Evolutionary conservation across 2,113 vertebrate species (phyloP).

Genomic region (Rallus limicola): DNA sequence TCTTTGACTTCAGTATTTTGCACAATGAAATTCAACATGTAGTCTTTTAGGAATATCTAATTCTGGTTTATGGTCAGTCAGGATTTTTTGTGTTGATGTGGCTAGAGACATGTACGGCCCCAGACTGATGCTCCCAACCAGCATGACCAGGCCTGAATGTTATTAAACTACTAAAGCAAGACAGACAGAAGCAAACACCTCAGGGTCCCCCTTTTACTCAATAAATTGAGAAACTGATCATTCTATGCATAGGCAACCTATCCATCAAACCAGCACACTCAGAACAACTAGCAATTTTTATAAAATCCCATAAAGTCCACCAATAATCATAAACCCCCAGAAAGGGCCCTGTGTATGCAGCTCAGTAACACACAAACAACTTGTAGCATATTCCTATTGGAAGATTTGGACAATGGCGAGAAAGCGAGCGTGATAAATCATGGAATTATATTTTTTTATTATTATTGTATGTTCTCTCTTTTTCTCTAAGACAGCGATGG

Average conservation of each 20-base stretch:
- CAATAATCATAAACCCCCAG: not conserved
- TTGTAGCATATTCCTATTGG: rapidly evolving
- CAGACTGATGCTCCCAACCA: not conserved
- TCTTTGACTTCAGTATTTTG: not conserved
- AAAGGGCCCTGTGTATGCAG: not conserved
- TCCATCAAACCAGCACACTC: rapidly evolving
- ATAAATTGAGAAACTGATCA: not conserved
- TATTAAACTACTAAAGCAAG: not conserved
- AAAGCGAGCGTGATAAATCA: not conserved
- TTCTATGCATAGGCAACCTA: not conserved
- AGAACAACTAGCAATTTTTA: not conserved
- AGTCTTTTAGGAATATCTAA: not conserved
- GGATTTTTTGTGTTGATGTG: not conserved
- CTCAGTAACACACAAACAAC: not conserved
- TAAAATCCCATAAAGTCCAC: not conserved
- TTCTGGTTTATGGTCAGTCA: not conserved
- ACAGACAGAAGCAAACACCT: rapidly evolving
- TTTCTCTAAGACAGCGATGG: not conserved
- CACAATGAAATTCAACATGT: not conserved
- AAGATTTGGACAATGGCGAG: not conserved
- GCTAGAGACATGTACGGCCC: rapidly evolving
- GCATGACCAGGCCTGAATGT: not conserved
- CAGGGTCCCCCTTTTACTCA: not conserved
- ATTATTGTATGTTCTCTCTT: not conserved
- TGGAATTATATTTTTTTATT: rapidly evolving